phyloP scores from a whole-genome alignment of 2,797 vertebrate species.

The Tokudaia muenninki region DNA sequence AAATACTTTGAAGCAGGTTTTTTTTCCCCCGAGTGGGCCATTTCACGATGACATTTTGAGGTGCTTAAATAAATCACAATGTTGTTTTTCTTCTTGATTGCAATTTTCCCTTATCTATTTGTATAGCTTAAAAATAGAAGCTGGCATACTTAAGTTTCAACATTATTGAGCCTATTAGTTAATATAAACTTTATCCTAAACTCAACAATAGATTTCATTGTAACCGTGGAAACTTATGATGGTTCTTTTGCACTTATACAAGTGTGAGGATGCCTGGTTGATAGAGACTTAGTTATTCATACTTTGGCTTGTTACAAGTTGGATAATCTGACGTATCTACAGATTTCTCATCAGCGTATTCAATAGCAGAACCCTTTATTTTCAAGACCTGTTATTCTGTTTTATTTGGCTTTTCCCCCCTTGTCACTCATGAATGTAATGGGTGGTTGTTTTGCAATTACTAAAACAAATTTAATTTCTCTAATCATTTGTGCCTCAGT shows the following conservation, averaged over 20 bases:
- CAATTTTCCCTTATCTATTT: slow-evolving; percentile 55
- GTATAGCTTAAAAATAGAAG: slow-evolving; percentile 73
- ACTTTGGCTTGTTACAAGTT: slow-evolving; percentile 11
- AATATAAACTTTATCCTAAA: slow-evolving; percentile 72
- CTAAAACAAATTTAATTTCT: not conserved
- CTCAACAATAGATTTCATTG: slow-evolving; percentile 48
- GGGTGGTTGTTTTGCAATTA: slow-evolving; percentile 28
- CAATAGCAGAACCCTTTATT: not conserved
- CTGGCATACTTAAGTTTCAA: slow-evolving; percentile 48
- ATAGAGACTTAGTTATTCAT: slow-evolving; percentile 31
- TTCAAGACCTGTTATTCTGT: slow-evolving; percentile 42
- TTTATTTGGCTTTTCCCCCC: not conserved
- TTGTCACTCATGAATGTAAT: not conserved
- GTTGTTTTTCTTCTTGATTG: slow-evolving; percentile 82
- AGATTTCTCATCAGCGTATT: not conserved
- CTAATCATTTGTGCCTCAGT: not conserved
- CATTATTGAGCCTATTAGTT: slow-evolving; percentile 62
- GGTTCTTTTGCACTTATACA: slow-evolving; percentile 46
- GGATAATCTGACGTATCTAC: not conserved
- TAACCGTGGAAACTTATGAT: slow-evolving; percentile 28
- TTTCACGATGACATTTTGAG: slow-evolving; percentile 79
- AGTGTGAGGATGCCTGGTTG: slow-evolving; percentile 50
- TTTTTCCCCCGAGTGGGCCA: slow-evolving; percentile 58
- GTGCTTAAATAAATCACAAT: slow-evolving; percentile 79
- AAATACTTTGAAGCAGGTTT: slow-evolving; percentile 73